phyloP scores from a whole-genome alignment of 2,113 vertebrate genomes.

The Butorides virescens region DNA sequence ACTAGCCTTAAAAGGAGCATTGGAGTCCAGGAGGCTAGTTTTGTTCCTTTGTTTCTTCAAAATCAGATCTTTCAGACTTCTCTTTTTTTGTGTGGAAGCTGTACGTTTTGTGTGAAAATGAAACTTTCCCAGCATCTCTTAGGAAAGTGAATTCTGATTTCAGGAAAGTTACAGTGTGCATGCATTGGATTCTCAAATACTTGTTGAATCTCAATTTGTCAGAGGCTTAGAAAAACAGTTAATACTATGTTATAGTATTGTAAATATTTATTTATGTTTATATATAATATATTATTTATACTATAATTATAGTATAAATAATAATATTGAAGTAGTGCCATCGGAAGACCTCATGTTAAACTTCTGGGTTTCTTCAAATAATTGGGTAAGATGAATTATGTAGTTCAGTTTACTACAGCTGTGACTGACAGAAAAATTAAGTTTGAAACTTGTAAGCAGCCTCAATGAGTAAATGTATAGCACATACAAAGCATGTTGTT shows the following conservation, averaged over 20 bases:
- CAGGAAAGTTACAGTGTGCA: not conserved
- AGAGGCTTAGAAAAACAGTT: not conserved
- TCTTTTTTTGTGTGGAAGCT: not conserved
- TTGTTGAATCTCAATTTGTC: not conserved
- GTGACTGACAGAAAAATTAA: not conserved
- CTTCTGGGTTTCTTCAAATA: not conserved
- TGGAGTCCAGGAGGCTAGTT: not conserved
- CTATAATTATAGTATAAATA: too few relatives aligned
- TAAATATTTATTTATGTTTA: too few relatives aligned
- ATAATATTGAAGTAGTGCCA: not conserved
- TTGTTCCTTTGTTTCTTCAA: not conserved
- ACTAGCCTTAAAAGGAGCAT: not conserved
- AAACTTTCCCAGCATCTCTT: not conserved
- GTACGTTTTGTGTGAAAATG: not conserved
- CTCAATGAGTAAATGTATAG: not conserved
- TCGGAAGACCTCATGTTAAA: not conserved
- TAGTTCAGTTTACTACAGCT: not conserved
- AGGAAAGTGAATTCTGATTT: not conserved
- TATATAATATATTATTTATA: too few relatives aligned
- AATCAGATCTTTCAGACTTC: not conserved
- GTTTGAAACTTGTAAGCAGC: not conserved
- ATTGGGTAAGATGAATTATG: not conserved
- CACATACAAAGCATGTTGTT: not conserved
- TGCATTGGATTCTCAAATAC: not conserved
- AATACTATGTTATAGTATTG: not conserved